phyloP scores from a whole-genome alignment of 2,888 invertebrate genomes.

The Acronicta psi region DNA sequence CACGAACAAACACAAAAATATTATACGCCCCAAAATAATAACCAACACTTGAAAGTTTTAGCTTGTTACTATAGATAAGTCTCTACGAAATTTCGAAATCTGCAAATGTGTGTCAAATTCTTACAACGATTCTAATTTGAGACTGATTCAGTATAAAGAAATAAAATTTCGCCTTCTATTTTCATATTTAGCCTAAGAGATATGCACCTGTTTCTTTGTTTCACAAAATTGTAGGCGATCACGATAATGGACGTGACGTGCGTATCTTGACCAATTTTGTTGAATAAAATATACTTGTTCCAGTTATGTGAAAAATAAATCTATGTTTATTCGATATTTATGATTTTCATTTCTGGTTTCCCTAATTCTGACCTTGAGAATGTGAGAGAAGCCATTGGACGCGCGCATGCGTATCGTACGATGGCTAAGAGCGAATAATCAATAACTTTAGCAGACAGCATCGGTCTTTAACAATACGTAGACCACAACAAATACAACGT shows the following conservation, averaged over 20 bases:
- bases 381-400: slow-evolving; percentile 58
- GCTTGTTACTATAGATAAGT: slow-evolving; percentile 54
- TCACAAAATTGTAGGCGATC: slow-evolving; percentile 55
- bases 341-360: slow-evolving; percentile 65
- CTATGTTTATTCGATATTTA: slow-evolving; percentile 67
- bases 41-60: slow-evolving; percentile 43
- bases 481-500: slow-evolving; percentile 71
- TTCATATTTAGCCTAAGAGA: slow-evolving; percentile 77
- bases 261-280: slow-evolving; percentile 65
- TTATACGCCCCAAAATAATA: slow-evolving; percentile 25
- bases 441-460: slow-evolving; percentile 72
- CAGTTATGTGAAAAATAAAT: slow-evolving; percentile 75
- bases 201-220: slow-evolving; percentile 53
- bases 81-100: slow-evolving; percentile 48
- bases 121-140: slow-evolving; percentile 80
- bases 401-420: slow-evolving; percentile 77
- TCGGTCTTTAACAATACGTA: slow-evolving; percentile 64
- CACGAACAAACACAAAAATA: slow-evolving; percentile 17
- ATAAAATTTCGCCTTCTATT: slow-evolving; percentile 84
- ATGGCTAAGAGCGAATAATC: slow-evolving; percentile 69
- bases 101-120: slow-evolving; percentile 71
- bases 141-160: slow-evolving; percentile 82
- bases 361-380: slow-evolving; percentile 72
- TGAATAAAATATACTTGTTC: slow-evolving; percentile 63
- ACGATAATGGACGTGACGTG: slow-evolving; percentile 45